Evolutionary conservation across 2,888 invertebrate species (phyloP), one percentile per base, ranked within the genome.

Genomic region (Aphodius granarius): DNA sequence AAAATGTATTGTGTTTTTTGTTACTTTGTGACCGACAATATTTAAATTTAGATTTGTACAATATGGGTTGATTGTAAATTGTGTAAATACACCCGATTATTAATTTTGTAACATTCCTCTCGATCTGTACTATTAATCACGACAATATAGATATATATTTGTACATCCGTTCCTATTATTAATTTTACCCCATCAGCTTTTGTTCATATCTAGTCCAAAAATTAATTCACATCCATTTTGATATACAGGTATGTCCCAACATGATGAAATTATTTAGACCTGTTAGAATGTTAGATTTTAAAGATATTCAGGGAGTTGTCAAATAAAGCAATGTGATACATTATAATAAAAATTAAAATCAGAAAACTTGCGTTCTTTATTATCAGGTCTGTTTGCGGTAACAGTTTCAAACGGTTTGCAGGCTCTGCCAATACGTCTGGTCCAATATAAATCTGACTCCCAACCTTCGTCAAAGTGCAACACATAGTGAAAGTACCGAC

Each of bases 301-400:
- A 43, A 43, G 68, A 20, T 6, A 68, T 68, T 68, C 68, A 68
- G 68, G 68, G 68, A 68, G 21, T 19, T 68, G 68, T 68, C 4
- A 68, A 20, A 20, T 68, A 18, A n/a, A 68, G 21, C 19, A 20
- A 68, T 68, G 68, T 68, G 68, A 68, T 68, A 68, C 65, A 68
- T 19, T 68, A 68, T 68, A 68, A 68, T 68, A 68, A 68, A 68
- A 18, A 68, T n/a, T 68, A 18, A 20, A 68, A 65, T 62, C 9
- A 65, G 5, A 18, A 17, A 65, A 65, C 5, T 65, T 65, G 15
- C 9, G 9, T 15, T 9, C 15, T 15, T 62, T 9, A 62, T 62
- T 62, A 13, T 62, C 9, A 62, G 15, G 63, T 62, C 9, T 15
- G 15, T n/a, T n/a, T n/a, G n/a, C n/a, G n/a, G n/a, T n/a, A n/a